A percentile compares a stretch with the other conserved stretches of the same genome.
Conservation (phyloP, 2,797 vertebrate genomes). For the Nyctalus aviator region DNA sequence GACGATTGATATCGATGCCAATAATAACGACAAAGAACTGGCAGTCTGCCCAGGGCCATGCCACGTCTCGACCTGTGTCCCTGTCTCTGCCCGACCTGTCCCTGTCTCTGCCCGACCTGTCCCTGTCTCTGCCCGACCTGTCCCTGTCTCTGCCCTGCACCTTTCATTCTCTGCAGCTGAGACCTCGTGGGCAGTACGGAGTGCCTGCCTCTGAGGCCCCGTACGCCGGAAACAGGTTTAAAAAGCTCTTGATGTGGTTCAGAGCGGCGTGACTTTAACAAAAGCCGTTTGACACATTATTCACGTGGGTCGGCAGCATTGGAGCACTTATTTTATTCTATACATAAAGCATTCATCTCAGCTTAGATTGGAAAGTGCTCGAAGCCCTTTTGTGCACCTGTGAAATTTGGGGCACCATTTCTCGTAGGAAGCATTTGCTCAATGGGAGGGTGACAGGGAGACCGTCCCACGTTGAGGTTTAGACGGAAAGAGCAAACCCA, state of each 20-base stretch:
- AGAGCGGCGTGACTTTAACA: not conserved
- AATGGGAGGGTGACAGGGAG: not conserved
- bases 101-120: not conserved
- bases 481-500: too few relatives aligned
- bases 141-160: not conserved
- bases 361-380: constrained; percentile 29
- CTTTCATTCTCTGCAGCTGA: not conserved
- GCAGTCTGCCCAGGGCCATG: not conserved
- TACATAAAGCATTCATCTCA: constrained; percentile 17
- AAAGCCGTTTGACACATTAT: not conserved
- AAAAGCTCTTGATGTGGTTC: not conserved
- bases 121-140: not conserved
- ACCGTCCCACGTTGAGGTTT: not conserved
- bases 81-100: not conserved
- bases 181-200: not conserved
- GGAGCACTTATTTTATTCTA: constrained; percentile 6
- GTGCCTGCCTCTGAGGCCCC: not conserved
- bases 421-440: not conserved
- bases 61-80: not conserved
- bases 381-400: not conserved
- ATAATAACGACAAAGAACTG: not conserved
- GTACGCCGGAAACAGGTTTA: not conserved
- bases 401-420: not conserved
- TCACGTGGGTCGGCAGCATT: not conserved
- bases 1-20: not conserved